Evolutionary conservation across 1,140 invertebrate species (phyloP), one percentile per base, ranked within the genome.

Genomic region (Sesamia nonagrioides): DNA sequence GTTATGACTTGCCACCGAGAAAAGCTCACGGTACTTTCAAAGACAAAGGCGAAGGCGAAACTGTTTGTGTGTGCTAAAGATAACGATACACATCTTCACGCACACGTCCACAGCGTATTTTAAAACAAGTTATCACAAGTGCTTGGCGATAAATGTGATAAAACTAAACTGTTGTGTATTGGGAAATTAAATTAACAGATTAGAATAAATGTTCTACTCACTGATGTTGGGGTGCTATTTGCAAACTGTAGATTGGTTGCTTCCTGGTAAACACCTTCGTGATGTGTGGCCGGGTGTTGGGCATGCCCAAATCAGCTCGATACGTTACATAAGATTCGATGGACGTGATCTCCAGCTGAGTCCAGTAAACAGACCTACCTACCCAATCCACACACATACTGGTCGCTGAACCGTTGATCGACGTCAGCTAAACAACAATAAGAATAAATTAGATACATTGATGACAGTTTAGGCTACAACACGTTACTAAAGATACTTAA

Each of bases 341-440:
- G 0, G 91, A 88, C 9, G 95, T 82, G 11, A 88, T 92, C 82
- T 95, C 95, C 3, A 93, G 88, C 91, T 98, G 97, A 0, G 97
- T 95, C 97, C 97, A 98, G 87, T 98, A 99, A 0, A 99, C 91
- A 58, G 96, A 96, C 61, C 97, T 95, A 52, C 97, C 96, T 9
- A 99, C 96, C 98, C 98, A 99, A 91, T 99, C 98, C 0, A 98
- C 95, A 7, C 97, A 96, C 7, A 99, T 89, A 82, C 97, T 97
- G 9, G 95, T 94, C 0, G 96, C 97, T 37, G 96, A 96, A 17
- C 96, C 96, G 69, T 97, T 96, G 21, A 98, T 95, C 9, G 97
- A 95, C 60, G 91, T 91, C 27, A 92, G 81, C 89, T 89, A 71
- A 45, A 40, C 21, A 27, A 56, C 18, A 40, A 8, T 27, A 42